These are phyloP conservation scores for Metellina segmentata DNA, from an alignment of 2,888 invertebrate species.

Conservation along the genomic window DNA sequence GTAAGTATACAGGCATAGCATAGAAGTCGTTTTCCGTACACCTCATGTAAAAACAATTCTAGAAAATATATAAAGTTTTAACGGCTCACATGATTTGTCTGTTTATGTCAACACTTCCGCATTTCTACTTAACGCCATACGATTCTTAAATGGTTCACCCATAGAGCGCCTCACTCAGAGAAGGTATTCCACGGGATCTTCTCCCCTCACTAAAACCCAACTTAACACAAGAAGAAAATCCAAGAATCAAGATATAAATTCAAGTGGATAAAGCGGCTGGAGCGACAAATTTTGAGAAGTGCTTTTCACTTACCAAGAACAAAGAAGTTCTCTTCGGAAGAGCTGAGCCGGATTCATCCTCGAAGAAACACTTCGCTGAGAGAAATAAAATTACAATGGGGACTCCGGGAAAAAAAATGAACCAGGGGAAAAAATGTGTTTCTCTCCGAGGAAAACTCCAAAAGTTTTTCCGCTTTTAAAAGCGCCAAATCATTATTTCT, in stretches of 20 bases:
- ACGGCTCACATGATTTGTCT: too few relatives aligned
- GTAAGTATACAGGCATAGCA: too few relatives aligned
- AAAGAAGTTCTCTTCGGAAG: neutral
- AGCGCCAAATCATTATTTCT: slow-evolving; percentile 57
- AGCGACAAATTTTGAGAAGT: slow-evolving; percentile 12
- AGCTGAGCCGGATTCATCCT: neutral
- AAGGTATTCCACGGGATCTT: neutral
- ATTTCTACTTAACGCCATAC: too few relatives aligned
- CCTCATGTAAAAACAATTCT: too few relatives aligned
- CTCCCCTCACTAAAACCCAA: neutral
- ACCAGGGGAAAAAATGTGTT: neutral
- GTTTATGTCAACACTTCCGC: too few relatives aligned
- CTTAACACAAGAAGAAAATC: neutral
- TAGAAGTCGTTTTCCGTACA: too few relatives aligned
- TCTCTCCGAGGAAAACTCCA: neutral
- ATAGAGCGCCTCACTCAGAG: too few relatives aligned
- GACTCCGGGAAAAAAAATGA: neutral
- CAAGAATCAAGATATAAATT: neutral
- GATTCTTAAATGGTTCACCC: too few relatives aligned
- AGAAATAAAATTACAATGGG: slow-evolving; percentile 28
- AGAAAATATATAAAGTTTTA: too few relatives aligned
- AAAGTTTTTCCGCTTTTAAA: slow-evolving; percentile 47
- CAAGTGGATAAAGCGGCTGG: slow-evolving; percentile 1
- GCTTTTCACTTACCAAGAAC: neutral
- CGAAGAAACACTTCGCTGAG: neutral